These are phyloP conservation scores for Falco berigora DNA, from an alignment of 2,797 vertebrate genomes.

Conservation along the genomic window DNA sequence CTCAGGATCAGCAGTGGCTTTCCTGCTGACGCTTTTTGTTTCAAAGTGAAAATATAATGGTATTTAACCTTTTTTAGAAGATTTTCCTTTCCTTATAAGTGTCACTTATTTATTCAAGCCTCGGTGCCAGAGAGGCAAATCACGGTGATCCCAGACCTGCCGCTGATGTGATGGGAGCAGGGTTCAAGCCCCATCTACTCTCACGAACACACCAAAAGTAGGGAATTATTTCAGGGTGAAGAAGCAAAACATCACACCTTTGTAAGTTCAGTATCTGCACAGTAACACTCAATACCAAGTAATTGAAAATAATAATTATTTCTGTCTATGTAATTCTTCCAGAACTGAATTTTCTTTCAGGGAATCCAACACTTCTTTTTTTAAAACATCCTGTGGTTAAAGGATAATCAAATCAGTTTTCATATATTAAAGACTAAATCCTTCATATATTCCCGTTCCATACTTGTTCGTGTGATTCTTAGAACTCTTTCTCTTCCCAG, in stretches of 20 bases:
- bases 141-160: not conserved
- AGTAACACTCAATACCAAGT: not conserved
- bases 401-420: constrained; percentile 27
- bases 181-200: not conserved
- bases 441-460: not conserved
- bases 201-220: not conserved
- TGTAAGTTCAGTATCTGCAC: not conserved
- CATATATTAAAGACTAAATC: constrained; percentile 3
- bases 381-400: not conserved
- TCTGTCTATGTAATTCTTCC: not conserved
- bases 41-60: not conserved
- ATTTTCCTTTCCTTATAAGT: not conserved
- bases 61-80: not conserved
- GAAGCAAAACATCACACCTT: not conserved
- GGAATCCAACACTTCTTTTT: not conserved
- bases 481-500: not conserved
- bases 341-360: not conserved
- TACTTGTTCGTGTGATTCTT: constrained; percentile 12
- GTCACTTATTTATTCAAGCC: not conserved
- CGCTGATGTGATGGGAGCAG: not conserved
- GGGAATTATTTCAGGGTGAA: not conserved
- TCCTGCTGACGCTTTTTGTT: not conserved
- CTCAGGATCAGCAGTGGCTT: not conserved
- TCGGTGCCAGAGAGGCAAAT: not conserved
- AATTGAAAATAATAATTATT: not conserved